A percentile compares a stretch with the other conserved stretches of the same genome.
phyloP scores from a whole-genome alignment of 1,140 invertebrate species.

The Cepaea nemoralis region DNA sequence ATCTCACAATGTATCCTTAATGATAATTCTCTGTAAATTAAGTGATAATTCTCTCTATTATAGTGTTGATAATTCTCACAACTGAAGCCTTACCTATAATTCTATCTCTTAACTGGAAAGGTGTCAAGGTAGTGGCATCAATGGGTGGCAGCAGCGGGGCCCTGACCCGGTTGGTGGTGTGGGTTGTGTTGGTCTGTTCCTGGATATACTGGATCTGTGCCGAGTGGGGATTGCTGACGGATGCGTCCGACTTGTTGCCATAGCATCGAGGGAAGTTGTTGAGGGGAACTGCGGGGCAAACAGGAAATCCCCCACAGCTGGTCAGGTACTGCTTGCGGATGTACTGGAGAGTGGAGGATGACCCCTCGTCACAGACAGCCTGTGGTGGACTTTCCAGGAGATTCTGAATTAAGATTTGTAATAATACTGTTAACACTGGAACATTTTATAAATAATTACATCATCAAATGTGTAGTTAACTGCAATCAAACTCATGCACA shows the following conservation, averaged over 20 bases:
- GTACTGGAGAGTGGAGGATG: slow-evolving; percentile 62
- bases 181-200: slow-evolving; percentile 69
- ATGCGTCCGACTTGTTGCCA: slow-evolving; percentile 64
- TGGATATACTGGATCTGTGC: slow-evolving; percentile 70
- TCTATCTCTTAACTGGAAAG: slow-evolving; percentile 65
- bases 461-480: no score
- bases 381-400: slow-evolving; percentile 65
- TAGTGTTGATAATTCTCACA: no score
- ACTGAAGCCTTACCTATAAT: slow-evolving; percentile 62
- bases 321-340: slow-evolving; percentile 59
- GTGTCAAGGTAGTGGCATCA: slow-evolving; percentile 59
- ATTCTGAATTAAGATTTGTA: slow-evolving; percentile 59
- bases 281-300: slow-evolving; percentile 41
- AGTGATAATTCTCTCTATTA: no score
- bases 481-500: no score
- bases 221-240: slow-evolving; percentile 68
- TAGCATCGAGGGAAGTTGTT: slow-evolving; percentile 67
- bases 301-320: slow-evolving; percentile 35
- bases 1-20: no score
- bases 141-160: slow-evolving; percentile 69
- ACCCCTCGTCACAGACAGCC: slow-evolving; percentile 67
- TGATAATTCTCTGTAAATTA: no score
- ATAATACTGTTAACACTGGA: no score
- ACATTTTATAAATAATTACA: no score
- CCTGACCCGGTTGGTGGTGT: slow-evolving; percentile 69